Evolutionary conservation across 2,888 invertebrate genomes (phyloP).

Genomic region (Trichogramma evanescens): DNA sequence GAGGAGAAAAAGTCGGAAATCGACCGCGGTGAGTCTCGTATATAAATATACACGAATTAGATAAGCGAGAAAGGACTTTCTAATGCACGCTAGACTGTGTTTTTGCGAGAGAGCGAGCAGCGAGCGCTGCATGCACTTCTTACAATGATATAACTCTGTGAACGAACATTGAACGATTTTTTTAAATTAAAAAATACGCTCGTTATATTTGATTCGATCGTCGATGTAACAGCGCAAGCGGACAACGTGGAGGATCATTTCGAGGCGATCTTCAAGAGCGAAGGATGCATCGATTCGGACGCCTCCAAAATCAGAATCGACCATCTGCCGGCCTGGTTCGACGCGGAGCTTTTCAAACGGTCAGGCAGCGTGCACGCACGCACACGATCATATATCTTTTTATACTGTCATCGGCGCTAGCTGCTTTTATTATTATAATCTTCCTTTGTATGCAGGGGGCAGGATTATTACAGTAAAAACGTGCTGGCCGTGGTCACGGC

Average conservation of each 20-base stretch:
- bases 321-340: constrained; percentile 60
- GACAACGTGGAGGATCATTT: constrained; percentile 32
- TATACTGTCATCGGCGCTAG: background rate
- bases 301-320: constrained; percentile 23
- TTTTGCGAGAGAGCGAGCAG: no score
- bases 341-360: constrained; percentile 54
- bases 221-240: constrained; percentile 27
- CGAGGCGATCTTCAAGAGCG: constrained; percentile 22
- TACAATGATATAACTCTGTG: no score
- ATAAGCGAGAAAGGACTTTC: no score
- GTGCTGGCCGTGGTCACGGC: constrained; percentile 58
- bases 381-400: background rate
- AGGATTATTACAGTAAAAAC: constrained; percentile 62
- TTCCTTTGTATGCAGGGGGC: constrained; percentile 51
- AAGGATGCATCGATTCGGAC: constrained; percentile 22
- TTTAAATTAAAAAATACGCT: no score
- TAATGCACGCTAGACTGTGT: no score
- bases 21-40: no score
- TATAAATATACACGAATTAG: no score
- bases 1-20: no score
- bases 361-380: constrained; percentile 6
- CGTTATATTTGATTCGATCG: no score
- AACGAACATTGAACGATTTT: no score
- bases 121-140: no score
- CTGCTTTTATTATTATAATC: background rate